A percentile compares a stretch with the other conserved stretches of the same genome.
Evolutionary conservation across 2,113 vertebrate genomes (phyloP).

Genomic region (Rostratula benghalensis): DNA sequence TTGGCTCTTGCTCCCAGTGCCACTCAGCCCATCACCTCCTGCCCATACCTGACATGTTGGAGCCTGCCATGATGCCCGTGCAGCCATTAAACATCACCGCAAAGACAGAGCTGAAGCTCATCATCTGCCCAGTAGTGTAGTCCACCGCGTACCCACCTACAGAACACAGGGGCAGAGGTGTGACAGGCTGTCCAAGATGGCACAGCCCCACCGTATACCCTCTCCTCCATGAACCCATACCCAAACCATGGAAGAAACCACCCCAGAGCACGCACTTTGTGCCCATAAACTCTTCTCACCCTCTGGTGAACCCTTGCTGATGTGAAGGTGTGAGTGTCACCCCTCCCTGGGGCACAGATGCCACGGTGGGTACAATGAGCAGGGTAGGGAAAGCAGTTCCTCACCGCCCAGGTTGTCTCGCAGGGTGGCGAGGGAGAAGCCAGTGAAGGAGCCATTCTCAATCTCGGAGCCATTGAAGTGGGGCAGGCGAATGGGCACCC

Average conservation of each 20-base stretch:
- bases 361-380: fast-evolving
- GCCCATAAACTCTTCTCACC: neutral
- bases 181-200: neutral
- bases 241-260: neutral
- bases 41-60: conserved; percentile 86
- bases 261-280: neutral
- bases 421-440: conserved; percentile 86
- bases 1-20: fast-evolving
- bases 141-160: conserved; percentile 79
- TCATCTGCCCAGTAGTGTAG: conserved; percentile 81
- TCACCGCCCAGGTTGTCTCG: conserved; percentile 81
- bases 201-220: neutral
- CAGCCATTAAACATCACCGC: conserved; percentile 91
- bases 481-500: conserved; percentile 67
- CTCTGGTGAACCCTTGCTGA: neutral
- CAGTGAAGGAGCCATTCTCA: conserved; percentile 77
- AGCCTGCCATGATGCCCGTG: conserved; percentile 90
- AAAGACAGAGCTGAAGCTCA: conserved; percentile 85
- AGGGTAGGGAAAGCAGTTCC: neutral
- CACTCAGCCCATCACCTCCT: neutral
- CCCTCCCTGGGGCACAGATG: fast-evolving
- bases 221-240: neutral
- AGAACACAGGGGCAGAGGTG: neutral
- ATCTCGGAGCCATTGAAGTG: conserved; percentile 31
- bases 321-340: neutral